phyloP scores from a whole-genome alignment of 2,888 invertebrate genomes.

The Platycheirus rosarum region DNA sequence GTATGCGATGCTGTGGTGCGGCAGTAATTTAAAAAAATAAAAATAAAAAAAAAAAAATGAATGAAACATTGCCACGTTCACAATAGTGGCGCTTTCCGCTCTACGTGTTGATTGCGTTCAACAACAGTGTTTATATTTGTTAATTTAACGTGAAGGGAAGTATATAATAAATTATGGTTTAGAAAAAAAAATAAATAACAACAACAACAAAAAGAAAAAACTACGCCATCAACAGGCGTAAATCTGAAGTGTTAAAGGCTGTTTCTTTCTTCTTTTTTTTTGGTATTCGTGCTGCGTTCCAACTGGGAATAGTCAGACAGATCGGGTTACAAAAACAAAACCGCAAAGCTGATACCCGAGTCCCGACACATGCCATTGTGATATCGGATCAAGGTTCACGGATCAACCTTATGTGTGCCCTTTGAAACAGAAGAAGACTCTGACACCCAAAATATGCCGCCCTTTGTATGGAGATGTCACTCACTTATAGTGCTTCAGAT shows the following conservation, averaged over 20 bases:
- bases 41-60: conserved; percentile 24
- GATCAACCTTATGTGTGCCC: conserved; percentile 35
- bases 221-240: conserved; percentile 57
- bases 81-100: conserved; percentile 74
- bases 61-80: conserved; percentile 57
- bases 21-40: conserved; percentile 69
- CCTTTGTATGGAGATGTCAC: conserved; percentile 54
- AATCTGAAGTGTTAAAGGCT: conserved; percentile 32
- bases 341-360: conserved; percentile 50
- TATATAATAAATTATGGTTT: conserved; percentile 73
- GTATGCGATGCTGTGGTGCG: conserved; percentile 37
- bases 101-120: conserved; percentile 72
- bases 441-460: not conserved
- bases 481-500: conserved; percentile 23
- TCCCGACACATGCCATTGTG: conserved; percentile 25
- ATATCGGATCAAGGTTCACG: conserved; percentile 30
- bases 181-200: conserved; percentile 39
- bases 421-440: conserved; percentile 3
- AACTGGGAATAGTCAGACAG: conserved; percentile 3
- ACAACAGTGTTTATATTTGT: conserved; percentile 73
- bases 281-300: not conserved
- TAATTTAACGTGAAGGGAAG: conserved; percentile 73
- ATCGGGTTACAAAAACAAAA: conserved; percentile 62
- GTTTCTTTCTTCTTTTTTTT: conserved; percentile 4
- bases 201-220: conserved; percentile 17